Evolutionary conservation across 2,797 vertebrate genomes (phyloP), one percentile per base, ranked within the genome.

Genomic region (Microctenopoma lineatum): DNA sequence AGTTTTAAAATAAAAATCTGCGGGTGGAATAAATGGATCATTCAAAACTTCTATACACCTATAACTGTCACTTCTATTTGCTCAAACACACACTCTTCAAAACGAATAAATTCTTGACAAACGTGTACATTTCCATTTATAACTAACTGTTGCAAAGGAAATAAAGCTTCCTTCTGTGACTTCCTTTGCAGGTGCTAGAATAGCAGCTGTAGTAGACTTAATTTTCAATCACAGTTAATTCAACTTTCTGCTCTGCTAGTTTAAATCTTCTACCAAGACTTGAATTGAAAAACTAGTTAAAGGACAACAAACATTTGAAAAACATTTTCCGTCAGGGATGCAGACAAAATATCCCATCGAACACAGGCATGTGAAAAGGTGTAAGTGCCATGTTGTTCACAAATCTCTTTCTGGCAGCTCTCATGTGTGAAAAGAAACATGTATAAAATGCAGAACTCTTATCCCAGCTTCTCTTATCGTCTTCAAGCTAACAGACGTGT

Each of bases 151-250:
- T 86, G 65, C 63, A 88, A 90, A 93, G 93, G 90, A 94, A 94
- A 93, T 79, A 46, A 84, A 77, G 89, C 89, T 92, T 94, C 92
- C 90, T 86, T 92, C 78, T 86, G 83, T 75, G 78, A 93, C 90
- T 94, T 94, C 92, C 93, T 93, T 84, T 85, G 90, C 93, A 94
- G 93, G 92, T 95, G 94, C 68, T 73, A 70, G 48, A 83, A 74
- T 83, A 84, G 73, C 26, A 25, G 48, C 77, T 62, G 53, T 76
- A 63, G 62, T 60, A 46, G 54, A 63, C 66, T 68, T 66, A 42
- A 79, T 75, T 51, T 61, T 64, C 26, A 70, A 13, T 48, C 18
- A 68, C 63, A 70, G 68, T 69, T 56, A 32, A 66, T 72, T 45
- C 45, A 64, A n/a, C 44, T 36, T 50, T 53, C 26, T 18, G 29